Percentiles rank a stretch among this genome's conserved stretches.
phyloP scores from a whole-genome alignment of 2,113 vertebrate genomes.

The Strix aluco region DNA sequence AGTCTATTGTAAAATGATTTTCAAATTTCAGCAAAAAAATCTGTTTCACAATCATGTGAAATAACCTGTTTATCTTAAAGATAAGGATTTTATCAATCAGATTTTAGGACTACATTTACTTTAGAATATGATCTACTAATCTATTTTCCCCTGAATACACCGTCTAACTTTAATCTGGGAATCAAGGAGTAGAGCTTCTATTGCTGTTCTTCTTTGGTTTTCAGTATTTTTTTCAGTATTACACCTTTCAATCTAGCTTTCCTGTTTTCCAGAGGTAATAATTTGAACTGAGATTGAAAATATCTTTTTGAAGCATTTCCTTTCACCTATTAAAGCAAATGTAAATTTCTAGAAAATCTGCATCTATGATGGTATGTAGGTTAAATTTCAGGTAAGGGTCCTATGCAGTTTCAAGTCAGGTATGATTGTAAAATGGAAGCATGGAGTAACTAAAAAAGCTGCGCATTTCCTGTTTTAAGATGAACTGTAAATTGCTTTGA shows the following conservation, averaged over 20 bases:
- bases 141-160: neutral
- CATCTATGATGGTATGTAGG: neutral
- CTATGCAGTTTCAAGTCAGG: fast-evolving
- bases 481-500: neutral
- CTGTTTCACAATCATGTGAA: neutral
- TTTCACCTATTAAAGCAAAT: neutral
- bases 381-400: neutral
- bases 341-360: neutral
- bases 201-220: neutral
- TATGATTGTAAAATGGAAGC: neutral
- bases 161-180: neutral
- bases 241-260: neutral
- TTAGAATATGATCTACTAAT: neutral
- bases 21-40: neutral
- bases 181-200: neutral
- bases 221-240: neutral
- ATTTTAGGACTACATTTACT: neutral
- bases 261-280: neutral
- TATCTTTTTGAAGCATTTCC: neutral
- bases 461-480: neutral
- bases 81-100: neutral
- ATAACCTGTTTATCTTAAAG: neutral
- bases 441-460: neutral
- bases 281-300: neutral
- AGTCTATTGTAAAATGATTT: neutral